These are phyloP conservation scores for Parapristionchus giblindavisi DNA, from an alignment of 2,888 invertebrate genomes.

Conservation along the genomic window DNA sequence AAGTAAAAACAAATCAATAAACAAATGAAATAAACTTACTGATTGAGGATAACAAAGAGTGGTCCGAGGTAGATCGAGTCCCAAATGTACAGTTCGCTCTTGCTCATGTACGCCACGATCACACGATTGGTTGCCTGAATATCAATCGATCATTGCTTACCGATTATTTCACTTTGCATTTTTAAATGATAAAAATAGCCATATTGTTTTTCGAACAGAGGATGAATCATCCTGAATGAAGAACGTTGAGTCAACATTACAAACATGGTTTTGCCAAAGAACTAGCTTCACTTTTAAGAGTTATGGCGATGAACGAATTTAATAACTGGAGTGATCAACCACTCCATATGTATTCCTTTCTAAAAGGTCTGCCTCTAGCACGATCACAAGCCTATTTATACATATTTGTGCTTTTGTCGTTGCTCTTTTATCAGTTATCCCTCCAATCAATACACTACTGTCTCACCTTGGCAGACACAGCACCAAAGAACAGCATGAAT, in stretches of 20 bases:
- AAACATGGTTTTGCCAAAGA: too few relatives aligned
- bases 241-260: too few relatives aligned
- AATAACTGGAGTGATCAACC: too few relatives aligned
- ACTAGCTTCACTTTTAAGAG: too few relatives aligned
- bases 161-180: neutral
- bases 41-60: slow-evolving; percentile 92
- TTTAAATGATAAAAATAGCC: too few relatives aligned
- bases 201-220: too few relatives aligned
- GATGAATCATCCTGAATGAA: too few relatives aligned
- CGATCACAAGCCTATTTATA: too few relatives aligned
- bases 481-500: slow-evolving; percentile 92
- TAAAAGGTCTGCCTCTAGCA: too few relatives aligned
- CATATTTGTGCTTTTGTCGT: too few relatives aligned
- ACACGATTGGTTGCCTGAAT: slow-evolving; percentile 87
- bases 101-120: slow-evolving; percentile 99
- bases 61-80: slow-evolving; percentile 93
- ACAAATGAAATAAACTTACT: slow-evolving; percentile 76
- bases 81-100: slow-evolving; percentile 94
- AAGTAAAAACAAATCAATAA: neutral
- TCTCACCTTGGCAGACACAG: slow-evolving; percentile 80
- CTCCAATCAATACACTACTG: neutral
- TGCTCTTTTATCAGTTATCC: neutral
- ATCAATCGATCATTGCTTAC: neutral
- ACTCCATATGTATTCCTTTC: too few relatives aligned
- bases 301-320: too few relatives aligned